Conservation (phyloP, 2,888 invertebrate genomes). For the Brachycybe producta region DNA sequence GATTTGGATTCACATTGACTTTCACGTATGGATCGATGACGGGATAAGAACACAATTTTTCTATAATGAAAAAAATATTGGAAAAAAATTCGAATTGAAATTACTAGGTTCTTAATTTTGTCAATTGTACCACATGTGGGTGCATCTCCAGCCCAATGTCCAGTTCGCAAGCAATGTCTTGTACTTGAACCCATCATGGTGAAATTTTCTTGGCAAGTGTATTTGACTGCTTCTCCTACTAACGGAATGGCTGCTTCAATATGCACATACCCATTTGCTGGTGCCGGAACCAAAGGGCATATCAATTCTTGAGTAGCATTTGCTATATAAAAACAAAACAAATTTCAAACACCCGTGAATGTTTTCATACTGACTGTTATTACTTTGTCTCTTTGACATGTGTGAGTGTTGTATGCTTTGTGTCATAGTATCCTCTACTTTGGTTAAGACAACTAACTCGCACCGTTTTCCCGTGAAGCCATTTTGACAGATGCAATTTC, state of each 20-base stretch:
- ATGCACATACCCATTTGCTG: constrained; percentile 1
- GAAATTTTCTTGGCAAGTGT: constrained; percentile 1
- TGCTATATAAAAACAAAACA: background rate
- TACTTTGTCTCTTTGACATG: background rate
- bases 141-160: constrained; percentile 5
- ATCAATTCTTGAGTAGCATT: too few relatives aligned
- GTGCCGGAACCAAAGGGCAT: background rate
- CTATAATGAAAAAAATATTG: background rate
- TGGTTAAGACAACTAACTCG: background rate
- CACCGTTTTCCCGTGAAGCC: background rate
- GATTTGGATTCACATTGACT: background rate
- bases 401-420: background rate
- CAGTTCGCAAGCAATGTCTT: background rate
- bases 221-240: background rate
- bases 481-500: constrained; percentile 1
- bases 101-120: too few relatives aligned
- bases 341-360: background rate
- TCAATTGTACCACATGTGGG: constrained; percentile 11
- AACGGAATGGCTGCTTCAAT: background rate
- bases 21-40: background rate
- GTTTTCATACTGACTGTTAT: background rate
- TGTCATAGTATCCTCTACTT: too few relatives aligned
- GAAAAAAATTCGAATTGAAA: background rate
- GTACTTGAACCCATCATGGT: constrained; percentile 8
- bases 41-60: constrained; percentile 1